Conservation (phyloP, 1,140 invertebrate genomes). For the Bombus impatiens region DNA sequence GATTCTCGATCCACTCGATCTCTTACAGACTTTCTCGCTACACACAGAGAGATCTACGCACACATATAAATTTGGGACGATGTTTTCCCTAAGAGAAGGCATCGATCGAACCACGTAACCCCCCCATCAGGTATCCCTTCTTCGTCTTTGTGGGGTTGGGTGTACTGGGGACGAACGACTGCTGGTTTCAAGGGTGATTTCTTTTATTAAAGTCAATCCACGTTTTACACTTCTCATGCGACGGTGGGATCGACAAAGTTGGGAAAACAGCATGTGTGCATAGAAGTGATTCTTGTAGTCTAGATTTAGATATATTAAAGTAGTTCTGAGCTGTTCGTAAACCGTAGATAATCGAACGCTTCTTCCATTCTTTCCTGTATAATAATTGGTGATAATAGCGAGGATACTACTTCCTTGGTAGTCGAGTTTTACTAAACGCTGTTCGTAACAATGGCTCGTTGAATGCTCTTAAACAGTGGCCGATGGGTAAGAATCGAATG, state of each 20-base stretch:
- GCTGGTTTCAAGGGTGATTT: conserved; percentile 9
- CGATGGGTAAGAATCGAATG: neutral
- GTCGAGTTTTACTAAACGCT: neutral
- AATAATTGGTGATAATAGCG: neutral
- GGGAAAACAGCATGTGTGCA: neutral
- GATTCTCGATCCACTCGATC: conserved; percentile 14
- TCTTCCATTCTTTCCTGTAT: neutral
- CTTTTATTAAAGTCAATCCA: conserved; percentile 7
- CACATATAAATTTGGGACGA: neutral
- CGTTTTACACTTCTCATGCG: neutral
- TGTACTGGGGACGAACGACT: neutral
- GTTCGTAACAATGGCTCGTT: neutral
- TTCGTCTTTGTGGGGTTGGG: neutral
- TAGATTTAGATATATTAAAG: neutral
- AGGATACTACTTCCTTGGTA: neutral
- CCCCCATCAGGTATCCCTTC: neutral
- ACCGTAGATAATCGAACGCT: neutral
- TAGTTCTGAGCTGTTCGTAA: neutral
- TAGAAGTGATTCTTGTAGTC: neutral
- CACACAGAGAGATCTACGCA: neutral
- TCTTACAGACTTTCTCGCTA: neutral
- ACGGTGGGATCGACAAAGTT: no score
- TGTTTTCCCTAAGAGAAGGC: conserved; percentile 19
- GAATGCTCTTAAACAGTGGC: neutral
- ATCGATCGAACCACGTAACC: conserved; percentile 27